phyloP scores from a whole-genome alignment of 2,888 invertebrate species.

The Amphipyra berbera region DNA sequence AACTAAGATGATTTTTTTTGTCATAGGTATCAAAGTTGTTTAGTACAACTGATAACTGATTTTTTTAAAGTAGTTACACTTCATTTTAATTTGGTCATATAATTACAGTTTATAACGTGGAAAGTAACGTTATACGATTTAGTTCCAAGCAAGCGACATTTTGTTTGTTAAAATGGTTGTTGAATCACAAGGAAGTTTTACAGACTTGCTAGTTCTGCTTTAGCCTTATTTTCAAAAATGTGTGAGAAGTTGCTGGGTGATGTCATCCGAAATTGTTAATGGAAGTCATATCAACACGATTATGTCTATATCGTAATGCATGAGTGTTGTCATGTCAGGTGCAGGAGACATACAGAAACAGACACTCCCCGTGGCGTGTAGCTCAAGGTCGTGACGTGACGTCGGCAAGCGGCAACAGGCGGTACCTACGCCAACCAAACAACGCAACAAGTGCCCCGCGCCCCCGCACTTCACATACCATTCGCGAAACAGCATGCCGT shows the following conservation, averaged over 20 bases:
- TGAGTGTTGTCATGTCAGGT: constrained; percentile 40
- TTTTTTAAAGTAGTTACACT: too few relatives aligned
- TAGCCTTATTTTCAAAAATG: too few relatives aligned
- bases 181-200: too few relatives aligned
- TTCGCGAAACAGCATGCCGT: constrained; percentile 77
- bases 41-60: neutral
- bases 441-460: constrained; percentile 88
- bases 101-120: too few relatives aligned
- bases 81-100: too few relatives aligned
- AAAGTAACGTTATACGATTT: too few relatives aligned
- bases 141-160: too few relatives aligned
- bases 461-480: constrained; percentile 77
- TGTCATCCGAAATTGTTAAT: too few relatives aligned
- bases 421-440: constrained; percentile 83
- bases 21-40: neutral
- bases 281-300: neutral
- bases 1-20: neutral
- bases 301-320: constrained; percentile 2
- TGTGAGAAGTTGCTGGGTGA: too few relatives aligned
- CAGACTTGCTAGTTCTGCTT: too few relatives aligned
- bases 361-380: constrained; percentile 74
- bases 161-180: too few relatives aligned
- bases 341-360: constrained; percentile 60
- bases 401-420: constrained; percentile 81
- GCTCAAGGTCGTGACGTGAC: constrained; percentile 81